Evolutionary conservation across 2,113 vertebrate genomes (phyloP).

Genomic region (Vulpes vulpes): DNA sequence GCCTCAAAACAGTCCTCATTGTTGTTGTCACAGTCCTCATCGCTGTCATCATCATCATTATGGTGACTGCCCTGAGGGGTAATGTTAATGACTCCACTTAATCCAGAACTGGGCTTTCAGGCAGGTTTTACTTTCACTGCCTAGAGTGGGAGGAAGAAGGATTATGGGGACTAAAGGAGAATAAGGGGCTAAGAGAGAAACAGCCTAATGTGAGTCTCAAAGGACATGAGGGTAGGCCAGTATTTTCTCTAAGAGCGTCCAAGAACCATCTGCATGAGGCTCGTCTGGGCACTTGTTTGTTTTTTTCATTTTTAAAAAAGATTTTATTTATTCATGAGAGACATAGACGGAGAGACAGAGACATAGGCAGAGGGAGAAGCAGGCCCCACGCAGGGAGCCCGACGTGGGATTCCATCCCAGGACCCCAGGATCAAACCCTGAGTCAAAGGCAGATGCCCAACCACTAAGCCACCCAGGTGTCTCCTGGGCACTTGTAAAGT

Average conservation of each 20-base stretch:
- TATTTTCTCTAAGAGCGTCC: not conserved
- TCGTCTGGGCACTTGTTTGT: not conserved
- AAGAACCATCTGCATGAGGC: not conserved
- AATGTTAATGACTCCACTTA: not conserved
- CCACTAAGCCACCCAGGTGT: no score
- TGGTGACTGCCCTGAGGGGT: not conserved
- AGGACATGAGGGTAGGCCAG: not conserved
- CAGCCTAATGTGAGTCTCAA: not conserved
- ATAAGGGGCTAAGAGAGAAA: not conserved
- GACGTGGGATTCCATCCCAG: no score
- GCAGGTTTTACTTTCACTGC: conserved; percentile 2
- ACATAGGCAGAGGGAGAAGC: no score
- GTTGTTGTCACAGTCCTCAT: no score
- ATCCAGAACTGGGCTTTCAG: not conserved
- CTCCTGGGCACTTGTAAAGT: not conserved
- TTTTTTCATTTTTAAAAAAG: no score
- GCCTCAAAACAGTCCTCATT: not conserved
- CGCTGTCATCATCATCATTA: not conserved
- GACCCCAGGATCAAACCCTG: no score
- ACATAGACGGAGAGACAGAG: no score
- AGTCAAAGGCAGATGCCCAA: no score
- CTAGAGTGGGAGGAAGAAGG: not conserved
- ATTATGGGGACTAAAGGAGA: not conserved
- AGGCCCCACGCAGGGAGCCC: no score
- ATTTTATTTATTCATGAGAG: no score